Percentiles rank a stretch among this genome's conserved stretches.
Conservation (phyloP, 2,797 vertebrate genomes). For the Silurus aristotelis region DNA sequence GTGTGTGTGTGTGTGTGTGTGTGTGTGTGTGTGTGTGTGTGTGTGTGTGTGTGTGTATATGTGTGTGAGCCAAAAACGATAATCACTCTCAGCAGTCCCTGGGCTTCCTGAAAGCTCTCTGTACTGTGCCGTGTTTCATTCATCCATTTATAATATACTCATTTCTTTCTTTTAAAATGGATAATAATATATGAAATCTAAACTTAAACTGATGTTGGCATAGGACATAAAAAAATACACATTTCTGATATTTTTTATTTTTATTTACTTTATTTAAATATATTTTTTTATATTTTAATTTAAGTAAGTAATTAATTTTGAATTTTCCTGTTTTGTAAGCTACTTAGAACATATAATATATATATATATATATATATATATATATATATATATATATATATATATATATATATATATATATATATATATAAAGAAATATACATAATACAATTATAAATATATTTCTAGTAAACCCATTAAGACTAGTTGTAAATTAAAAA, state of each 20-base stretch:
- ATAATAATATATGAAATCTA: neutral
- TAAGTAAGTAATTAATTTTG: neutral
- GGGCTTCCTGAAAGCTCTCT: neutral
- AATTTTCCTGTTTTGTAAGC: neutral
- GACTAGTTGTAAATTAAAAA: too few relatives aligned
- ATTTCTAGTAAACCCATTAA: neutral
- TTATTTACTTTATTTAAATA: too few relatives aligned
- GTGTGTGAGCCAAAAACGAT: neutral
- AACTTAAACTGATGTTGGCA: neutral
- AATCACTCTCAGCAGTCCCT: slow-evolving; percentile 1
- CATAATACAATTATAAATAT: neutral
- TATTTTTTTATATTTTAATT: neutral
- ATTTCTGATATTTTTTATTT: too few relatives aligned
- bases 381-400: too few relatives aligned
- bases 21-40: neutral
- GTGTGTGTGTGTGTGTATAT: neutral
- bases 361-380: too few relatives aligned
- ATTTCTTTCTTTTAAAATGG: too few relatives aligned
- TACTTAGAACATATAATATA: too few relatives aligned
- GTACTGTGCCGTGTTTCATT: neutral
- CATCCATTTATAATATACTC: too few relatives aligned
- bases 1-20: slow-evolving; percentile 12
- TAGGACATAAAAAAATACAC: neutral
- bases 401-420: too few relatives aligned
- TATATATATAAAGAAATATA: too few relatives aligned